phyloP scores from a whole-genome alignment of 2,888 invertebrate species.

The Prosopocoilus inquinatus region DNA sequence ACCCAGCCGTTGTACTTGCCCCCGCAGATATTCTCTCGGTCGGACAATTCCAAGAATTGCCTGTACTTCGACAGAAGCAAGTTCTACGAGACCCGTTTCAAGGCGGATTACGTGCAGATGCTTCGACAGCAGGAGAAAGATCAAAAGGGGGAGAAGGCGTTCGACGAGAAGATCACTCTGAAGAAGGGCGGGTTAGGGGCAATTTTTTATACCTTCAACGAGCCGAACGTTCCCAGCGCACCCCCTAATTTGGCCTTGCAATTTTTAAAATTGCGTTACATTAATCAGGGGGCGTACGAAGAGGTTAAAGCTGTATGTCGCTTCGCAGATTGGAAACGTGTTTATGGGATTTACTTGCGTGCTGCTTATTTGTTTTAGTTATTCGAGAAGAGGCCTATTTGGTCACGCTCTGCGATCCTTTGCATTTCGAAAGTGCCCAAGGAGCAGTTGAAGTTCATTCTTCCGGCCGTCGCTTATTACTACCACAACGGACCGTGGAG shows the following conservation, averaged over 20 bases:
- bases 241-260: constrained; percentile 59
- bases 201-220: constrained; percentile 34
- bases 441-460: constrained; percentile 69
- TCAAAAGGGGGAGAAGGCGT: constrained; percentile 17
- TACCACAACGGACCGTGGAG: constrained; percentile 92
- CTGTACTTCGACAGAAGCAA: constrained; percentile 35
- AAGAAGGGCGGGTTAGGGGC: constrained; percentile 28
- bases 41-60: constrained; percentile 56
- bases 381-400: constrained; percentile 85
- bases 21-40: constrained; percentile 77
- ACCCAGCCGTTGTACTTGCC: constrained; percentile 65
- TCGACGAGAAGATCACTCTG: constrained; percentile 44
- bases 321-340: not conserved
- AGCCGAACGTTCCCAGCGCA: constrained; percentile 58
- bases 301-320: constrained; percentile 32
- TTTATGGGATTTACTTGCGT: not conserved
- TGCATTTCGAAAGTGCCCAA: constrained; percentile 61
- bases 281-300: constrained; percentile 24
- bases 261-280: constrained; percentile 38
- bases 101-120: constrained; percentile 29
- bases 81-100: constrained; percentile 30
- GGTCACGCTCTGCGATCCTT: constrained; percentile 78
- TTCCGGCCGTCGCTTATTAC: constrained; percentile 84
- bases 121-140: constrained; percentile 27
- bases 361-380: constrained; percentile 54